These are phyloP conservation scores for Psittacula derbiana DNA, from an alignment of 2,797 vertebrate genomes.

Conservation along the genomic window DNA sequence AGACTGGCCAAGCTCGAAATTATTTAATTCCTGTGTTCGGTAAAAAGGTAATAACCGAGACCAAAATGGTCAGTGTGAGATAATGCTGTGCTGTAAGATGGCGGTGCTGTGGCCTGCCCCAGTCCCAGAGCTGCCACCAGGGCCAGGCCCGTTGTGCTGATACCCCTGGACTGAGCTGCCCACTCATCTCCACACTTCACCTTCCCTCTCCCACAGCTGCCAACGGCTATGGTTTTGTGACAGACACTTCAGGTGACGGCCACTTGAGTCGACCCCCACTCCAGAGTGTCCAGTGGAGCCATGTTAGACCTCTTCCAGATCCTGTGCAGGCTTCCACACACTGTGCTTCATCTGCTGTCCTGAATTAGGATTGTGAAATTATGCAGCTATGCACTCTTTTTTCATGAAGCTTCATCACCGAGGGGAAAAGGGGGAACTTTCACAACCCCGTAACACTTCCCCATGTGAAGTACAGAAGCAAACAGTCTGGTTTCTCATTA, in stretches of 20 bases:
- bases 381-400: not conserved
- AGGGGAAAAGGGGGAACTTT: not conserved
- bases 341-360: fast-evolving
- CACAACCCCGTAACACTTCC: not conserved
- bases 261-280: fast-evolving
- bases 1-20: not conserved
- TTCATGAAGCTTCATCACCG: not conserved
- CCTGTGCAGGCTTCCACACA: fast-evolving
- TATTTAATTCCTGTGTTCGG: not conserved
- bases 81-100: fast-evolving
- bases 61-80: not conserved
- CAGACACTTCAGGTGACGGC: not conserved
- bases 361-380: not conserved
- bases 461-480: not conserved
- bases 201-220: not conserved
- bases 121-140: not conserved
- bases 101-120: not conserved
- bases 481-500: not conserved
- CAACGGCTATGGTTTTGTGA: fast-evolving
- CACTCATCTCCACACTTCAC: fast-evolving
- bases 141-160: fast-evolving
- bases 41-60: not conserved
- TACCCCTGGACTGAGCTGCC: fast-evolving
- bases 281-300: no score
- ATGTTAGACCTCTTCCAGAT: fast-evolving